Percentiles rank a stretch among this genome's conserved stretches.
Evolutionary conservation across 92 coral and sea anemone genomes (phyloP).

Genomic region (Hydrozoanthus gracilis): DNA sequence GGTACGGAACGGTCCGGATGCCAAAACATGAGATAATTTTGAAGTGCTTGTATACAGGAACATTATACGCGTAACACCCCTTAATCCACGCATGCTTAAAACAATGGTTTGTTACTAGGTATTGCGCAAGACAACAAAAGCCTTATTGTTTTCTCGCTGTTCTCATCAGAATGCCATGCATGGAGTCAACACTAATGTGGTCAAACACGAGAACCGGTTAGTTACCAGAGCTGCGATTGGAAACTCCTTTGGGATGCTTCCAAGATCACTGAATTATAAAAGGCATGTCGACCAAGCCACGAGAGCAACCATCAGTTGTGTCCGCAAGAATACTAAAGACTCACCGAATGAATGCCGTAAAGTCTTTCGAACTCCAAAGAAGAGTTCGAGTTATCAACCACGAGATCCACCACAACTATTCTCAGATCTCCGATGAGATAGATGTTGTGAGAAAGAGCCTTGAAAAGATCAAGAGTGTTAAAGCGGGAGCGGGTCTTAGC

Average conservation of each 20-base stretch:
- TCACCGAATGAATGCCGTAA: slow-evolving; percentile 80
- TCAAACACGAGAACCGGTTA: not conserved
- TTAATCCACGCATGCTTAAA: no score
- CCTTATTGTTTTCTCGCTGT: no score
- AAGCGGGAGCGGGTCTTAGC: slow-evolving; percentile 71
- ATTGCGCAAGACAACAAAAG: no score
- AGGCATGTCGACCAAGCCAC: slow-evolving; percentile 58
- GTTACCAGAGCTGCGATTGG: not conserved
- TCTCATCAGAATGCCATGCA: no score
- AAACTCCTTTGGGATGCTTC: not conserved
- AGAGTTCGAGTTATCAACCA: slow-evolving; percentile 66
- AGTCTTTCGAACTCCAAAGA: slow-evolving; percentile 79
- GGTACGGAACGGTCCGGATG: no score
- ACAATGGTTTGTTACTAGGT: no score
- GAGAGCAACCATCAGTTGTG: slow-evolving; percentile 81
- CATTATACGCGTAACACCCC: no score
- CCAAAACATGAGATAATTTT: no score
- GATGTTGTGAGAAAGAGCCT: slow-evolving; percentile 82
- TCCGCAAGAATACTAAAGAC: slow-evolving; percentile 78
- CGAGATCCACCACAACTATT: slow-evolving; percentile 75
- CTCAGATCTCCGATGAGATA: slow-evolving; percentile 84
- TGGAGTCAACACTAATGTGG: no score
- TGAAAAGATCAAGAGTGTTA: slow-evolving; percentile 67
- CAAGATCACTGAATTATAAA: not conserved
- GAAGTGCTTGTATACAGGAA: no score